Conservation (phyloP, 2,888 invertebrate genomes). For the Aleiodes alternator region DNA sequence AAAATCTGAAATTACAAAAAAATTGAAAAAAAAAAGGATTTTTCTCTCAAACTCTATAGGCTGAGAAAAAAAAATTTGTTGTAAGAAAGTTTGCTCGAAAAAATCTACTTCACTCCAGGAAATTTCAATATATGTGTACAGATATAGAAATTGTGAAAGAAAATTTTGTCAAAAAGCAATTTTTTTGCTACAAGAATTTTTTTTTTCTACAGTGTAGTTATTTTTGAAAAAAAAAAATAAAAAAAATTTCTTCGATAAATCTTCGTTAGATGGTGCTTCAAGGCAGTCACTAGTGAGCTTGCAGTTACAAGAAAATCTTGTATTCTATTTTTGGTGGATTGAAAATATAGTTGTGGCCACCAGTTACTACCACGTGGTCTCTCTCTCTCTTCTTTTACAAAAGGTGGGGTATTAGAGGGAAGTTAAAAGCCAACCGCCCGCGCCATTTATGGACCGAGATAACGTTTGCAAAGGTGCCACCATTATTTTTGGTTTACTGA, state of each 20-base stretch:
- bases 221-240: conserved; percentile 13
- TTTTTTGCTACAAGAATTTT: too few relatives aligned
- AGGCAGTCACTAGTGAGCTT: conserved; percentile 42
- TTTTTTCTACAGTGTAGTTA: too few relatives aligned
- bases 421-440: conserved; percentile 70
- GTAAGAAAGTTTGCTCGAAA: too few relatives aligned
- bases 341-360: conserved; percentile 39
- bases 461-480: conserved; percentile 51
- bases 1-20: too few relatives aligned
- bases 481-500: conserved; percentile 45
- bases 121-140: too few relatives aligned
- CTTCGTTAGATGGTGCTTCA: conserved; percentile 63
- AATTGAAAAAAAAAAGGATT: not conserved
- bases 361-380: conserved; percentile 43
- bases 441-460: conserved; percentile 74
- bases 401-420: conserved; percentile 52
- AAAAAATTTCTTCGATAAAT: conserved; percentile 55
- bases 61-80: too few relatives aligned
- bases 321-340: conserved; percentile 25
- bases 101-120: too few relatives aligned
- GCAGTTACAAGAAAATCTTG: conserved; percentile 39
- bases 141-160: too few relatives aligned
- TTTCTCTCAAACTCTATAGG: not conserved
- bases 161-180: too few relatives aligned
- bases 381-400: conserved; percentile 18